Evolutionary conservation across 2,113 vertebrate species (phyloP), one percentile per base, ranked within the genome.

Genomic region (Chlamydotis undulata): DNA sequence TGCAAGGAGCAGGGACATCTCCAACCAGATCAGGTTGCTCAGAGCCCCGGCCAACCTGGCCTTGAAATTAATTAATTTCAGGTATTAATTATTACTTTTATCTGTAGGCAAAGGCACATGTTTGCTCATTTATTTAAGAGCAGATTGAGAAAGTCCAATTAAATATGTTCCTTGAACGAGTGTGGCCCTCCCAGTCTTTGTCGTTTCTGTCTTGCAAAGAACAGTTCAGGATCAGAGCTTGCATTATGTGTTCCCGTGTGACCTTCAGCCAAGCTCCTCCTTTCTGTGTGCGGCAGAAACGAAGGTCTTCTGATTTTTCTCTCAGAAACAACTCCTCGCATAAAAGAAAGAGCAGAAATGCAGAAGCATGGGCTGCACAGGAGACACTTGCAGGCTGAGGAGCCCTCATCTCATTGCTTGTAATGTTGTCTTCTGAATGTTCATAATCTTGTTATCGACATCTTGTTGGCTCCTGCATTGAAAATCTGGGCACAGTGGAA

Each of bases 201-300:
- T 41, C n/a, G 37, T 50, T 65, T 55, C 19, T 73, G 31, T 15
- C 68, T 77, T 78, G 35, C 84, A 91, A 49, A 77, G 45, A 57
- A 2, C 18, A 79, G 35, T 33, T 82, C 31, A 59, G 47, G 19
- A 53, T 55, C 65, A 60, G 68, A 83, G 71, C 64, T 80, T 64
- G 14, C 49, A 22, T 65, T 90, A 2, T 0, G 0, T 35, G 49
- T 29, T 86, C 29, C 33, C 3, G 0, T 56, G 31, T 90, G 67
- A 64, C 64, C 53, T 76, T 57, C 57, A 50, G 0, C 31, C 47
- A 71, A 56, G 41, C 19, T 9, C 9, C 26, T 60, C 7, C 41
- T 56, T 24, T 41, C 18, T 39, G 6, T 31, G 15, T 71, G 69
- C 69, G 18, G 33, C 47, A 43, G 31, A 49, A 64, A 63, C 24